Evolutionary conservation across 2,888 invertebrate genomes (phyloP).

Genomic region (Entomobrya proxima): DNA sequence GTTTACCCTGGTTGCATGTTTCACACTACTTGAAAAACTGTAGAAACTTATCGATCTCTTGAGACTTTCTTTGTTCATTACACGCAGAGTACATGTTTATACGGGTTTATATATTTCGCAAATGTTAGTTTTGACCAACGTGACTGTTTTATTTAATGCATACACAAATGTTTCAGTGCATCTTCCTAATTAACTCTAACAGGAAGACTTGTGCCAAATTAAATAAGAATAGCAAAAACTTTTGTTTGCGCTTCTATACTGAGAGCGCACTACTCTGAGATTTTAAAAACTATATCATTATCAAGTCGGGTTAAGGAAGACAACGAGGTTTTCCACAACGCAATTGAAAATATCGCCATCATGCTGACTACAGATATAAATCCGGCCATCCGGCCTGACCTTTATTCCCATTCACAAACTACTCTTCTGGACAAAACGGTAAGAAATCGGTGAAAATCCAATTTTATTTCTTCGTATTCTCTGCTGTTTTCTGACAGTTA

Average conservation of each 20-base stretch:
- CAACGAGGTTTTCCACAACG: constrained; percentile 11
- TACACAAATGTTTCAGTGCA: constrained; percentile 47
- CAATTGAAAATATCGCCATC: not conserved
- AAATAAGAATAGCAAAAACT: not conserved
- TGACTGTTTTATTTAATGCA: constrained; percentile 24
- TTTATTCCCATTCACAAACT: constrained; percentile 72
- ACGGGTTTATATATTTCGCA: no score
- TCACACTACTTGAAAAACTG: constrained; percentile 30
- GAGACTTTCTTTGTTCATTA: constrained; percentile 27
- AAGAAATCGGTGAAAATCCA: constrained; percentile 51
- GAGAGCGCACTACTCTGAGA: constrained; percentile 23
- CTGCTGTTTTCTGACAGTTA: no score
- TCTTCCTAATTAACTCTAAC: constrained; percentile 3
- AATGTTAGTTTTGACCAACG: no score
- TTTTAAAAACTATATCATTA: constrained; percentile 12
- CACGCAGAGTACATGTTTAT: not conserved
- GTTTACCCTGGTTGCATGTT: constrained; percentile 34
- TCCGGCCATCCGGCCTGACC: constrained; percentile 75
- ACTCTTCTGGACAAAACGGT: constrained; percentile 74
- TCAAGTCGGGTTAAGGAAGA: not conserved
- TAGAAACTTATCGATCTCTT: constrained; percentile 48
- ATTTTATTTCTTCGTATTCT: not conserved
- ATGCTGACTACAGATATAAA: constrained; percentile 75
- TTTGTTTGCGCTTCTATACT: not conserved
- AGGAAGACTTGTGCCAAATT: constrained; percentile 44